Base-by-base conservation (phyloP, 1,140 invertebrate species). In the Nephotettix cincticeps region DNA sequence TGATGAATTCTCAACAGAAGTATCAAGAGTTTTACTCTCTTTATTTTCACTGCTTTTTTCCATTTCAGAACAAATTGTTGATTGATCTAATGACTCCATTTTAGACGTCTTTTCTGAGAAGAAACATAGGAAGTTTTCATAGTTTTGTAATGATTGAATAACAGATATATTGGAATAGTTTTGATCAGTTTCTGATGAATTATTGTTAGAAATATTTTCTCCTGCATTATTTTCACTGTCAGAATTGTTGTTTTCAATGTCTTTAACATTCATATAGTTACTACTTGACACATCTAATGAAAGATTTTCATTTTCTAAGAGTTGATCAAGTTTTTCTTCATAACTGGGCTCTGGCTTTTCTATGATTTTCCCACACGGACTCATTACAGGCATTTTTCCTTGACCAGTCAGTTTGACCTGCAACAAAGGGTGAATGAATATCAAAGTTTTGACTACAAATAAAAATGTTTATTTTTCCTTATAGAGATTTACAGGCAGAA, bases 161-260 rank as follows among this genome's bases (percentile, higher is more conserved):
- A 93, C 92, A 75, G 90, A 87, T 74, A 92, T 85, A 76, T 93
- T 93, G 73, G 87, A 90, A 77, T 93, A 93, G 80, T 91, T 90
- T 3, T 69, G 28, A 27, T 61, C 56, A 61, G 21, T 4, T 11
- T 51, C 21, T 11, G 4, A 51, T 11, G n/a, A 6, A n/a, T 51
- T 51, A 51, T 51, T 19, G 47, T 51, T 19, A 51, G 47, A n/a
- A 4, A 51, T 23, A 51, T 51, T 51, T 51, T 51, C 47, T n/a
- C n/a, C 21, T 4, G 47, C 6, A 11, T 4, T n/a, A n/a, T 51
- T 23, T 51, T n/a, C 3, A 4, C 6, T 23, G 3, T 51, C 47
- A 51, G 47, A n/a, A 23, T 23, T 19, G 47, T 51, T 51, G 32
- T 36, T 51, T 51, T 51, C 3, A n/a, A 3, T 51, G 47, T 6